Percentiles rank a stretch among this genome's conserved stretches.
These are phyloP conservation scores for Xylocampa areola DNA, from an alignment of 2,888 invertebrate species.

Conservation along the genomic window DNA sequence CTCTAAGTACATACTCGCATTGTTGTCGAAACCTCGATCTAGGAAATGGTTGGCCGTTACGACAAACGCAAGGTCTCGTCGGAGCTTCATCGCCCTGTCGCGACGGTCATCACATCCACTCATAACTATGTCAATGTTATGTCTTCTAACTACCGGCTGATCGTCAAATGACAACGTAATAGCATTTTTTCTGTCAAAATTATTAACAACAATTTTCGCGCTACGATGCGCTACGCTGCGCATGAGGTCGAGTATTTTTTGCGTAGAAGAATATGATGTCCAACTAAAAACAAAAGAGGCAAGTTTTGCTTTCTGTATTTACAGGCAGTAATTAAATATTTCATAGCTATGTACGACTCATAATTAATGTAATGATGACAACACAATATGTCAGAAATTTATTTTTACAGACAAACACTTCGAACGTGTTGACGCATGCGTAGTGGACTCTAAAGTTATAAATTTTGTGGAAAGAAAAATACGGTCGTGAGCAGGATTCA, in stretches of 20 bases:
- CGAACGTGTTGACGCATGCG: no score
- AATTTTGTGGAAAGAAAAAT: no score
- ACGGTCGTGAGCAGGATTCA: no score
- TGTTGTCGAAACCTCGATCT: constrained; percentile 58
- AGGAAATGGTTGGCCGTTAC: constrained; percentile 70
- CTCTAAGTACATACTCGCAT: constrained; percentile 34
- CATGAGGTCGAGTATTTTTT: constrained; percentile 80
- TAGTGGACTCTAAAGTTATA: no score
- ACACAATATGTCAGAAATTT: no score
- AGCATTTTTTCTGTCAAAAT: constrained; percentile 74
- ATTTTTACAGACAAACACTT: no score
- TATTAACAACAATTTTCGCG: constrained; percentile 82
- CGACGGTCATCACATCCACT: constrained; percentile 63
- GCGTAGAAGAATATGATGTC: constrained; percentile 60
- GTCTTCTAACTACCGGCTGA: constrained; percentile 69
- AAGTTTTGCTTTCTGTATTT: constrained; percentile 7
- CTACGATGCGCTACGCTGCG: constrained; percentile 86
- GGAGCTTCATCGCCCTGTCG: constrained; percentile 64
- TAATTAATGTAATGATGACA: no score
- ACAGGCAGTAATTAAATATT: constrained; percentile 9
- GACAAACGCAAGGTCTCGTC: constrained; percentile 66
- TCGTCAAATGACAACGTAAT: constrained; percentile 75
- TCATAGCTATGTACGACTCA: background rate
- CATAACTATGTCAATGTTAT: constrained; percentile 87
- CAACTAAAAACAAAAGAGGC: constrained; percentile 33